These are phyloP conservation scores for Diachasmimorpha longicaudata DNA, from an alignment of 1,140 invertebrate genomes.

Conservation along the genomic window DNA sequence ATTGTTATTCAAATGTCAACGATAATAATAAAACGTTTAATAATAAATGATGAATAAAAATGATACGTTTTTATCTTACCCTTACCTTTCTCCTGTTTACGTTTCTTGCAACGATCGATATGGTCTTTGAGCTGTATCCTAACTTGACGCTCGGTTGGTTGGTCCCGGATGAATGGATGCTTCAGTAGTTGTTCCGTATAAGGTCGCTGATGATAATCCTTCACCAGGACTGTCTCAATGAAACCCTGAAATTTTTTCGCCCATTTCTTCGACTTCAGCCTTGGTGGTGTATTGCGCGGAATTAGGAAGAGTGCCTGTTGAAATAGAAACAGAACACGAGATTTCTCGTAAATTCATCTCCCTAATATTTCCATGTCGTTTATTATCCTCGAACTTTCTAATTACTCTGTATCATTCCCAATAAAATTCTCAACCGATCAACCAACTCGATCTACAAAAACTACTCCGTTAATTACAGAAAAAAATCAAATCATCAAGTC, in stretches of 20 bases:
- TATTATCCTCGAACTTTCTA: not conserved
- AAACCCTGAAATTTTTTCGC: constrained; percentile 94
- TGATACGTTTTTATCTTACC: constrained; percentile 16
- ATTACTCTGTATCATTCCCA: not conserved
- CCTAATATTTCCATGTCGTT: too few species aligned
- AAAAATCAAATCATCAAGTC: not conserved
- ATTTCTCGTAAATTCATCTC: not conserved
- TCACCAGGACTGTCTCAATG: constrained; percentile 89
- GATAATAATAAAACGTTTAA: not conserved
- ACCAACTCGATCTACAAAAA: not conserved
- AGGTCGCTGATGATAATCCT: constrained; percentile 97
- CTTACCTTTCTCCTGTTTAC: constrained; percentile 84
- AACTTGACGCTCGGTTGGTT: constrained; percentile 97
- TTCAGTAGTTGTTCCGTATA: constrained; percentile 98
- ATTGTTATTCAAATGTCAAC: too few species aligned
- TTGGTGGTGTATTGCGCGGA: constrained; percentile 94
- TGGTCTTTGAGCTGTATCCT: constrained; percentile 99
- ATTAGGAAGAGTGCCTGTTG: constrained; percentile 90
- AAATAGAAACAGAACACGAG: not conserved
- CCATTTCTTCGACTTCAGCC: constrained; percentile 99
- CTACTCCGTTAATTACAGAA: not conserved
- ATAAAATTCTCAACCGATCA: not conserved
- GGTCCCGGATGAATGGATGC: constrained; percentile 97
- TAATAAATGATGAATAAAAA: constrained; percentile 8
- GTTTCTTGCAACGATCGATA: constrained; percentile 96